These are phyloP conservation scores for Mohoua ochrocephala DNA, from an alignment of 2,113 vertebrate species.

Conservation along the genomic window DNA sequence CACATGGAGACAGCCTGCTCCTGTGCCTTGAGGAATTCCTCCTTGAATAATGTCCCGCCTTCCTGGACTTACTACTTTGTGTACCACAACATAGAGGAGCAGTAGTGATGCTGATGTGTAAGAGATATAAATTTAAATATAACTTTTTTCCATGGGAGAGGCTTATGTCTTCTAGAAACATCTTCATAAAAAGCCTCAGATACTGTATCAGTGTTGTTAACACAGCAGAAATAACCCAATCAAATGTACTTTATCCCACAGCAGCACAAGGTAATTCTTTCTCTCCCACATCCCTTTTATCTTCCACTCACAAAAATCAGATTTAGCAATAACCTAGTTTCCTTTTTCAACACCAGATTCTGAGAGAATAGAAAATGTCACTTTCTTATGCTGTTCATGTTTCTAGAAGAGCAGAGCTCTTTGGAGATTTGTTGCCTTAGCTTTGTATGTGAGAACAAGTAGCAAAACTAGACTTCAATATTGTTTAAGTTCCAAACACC, in stretches of 20 bases:
- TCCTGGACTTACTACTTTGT: background rate
- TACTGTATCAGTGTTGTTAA: background rate
- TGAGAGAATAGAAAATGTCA: background rate
- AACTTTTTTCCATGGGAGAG: rapidly evolving
- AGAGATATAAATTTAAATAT: background rate
- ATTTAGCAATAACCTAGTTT: background rate
- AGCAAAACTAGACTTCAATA: background rate
- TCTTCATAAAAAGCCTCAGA: background rate
- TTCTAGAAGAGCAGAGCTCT: background rate
- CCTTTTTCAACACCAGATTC: background rate
- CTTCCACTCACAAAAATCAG: background rate
- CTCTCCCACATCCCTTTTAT: background rate
- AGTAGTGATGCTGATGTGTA: background rate
- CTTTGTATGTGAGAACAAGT: background rate
- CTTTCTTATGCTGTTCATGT: background rate
- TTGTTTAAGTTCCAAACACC: background rate
- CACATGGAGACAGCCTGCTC: background rate
- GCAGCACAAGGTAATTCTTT: background rate
- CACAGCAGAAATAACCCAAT: background rate
- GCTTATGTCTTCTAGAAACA: background rate
- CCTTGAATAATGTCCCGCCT: background rate
- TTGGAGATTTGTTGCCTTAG: background rate
- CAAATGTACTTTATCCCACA: background rate
- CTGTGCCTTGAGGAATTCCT: background rate
- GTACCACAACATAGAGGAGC: background rate